Evolutionary conservation across 2,888 invertebrate species (phyloP).

Genomic region (Sphaerolaimus hirsutus): DNA sequence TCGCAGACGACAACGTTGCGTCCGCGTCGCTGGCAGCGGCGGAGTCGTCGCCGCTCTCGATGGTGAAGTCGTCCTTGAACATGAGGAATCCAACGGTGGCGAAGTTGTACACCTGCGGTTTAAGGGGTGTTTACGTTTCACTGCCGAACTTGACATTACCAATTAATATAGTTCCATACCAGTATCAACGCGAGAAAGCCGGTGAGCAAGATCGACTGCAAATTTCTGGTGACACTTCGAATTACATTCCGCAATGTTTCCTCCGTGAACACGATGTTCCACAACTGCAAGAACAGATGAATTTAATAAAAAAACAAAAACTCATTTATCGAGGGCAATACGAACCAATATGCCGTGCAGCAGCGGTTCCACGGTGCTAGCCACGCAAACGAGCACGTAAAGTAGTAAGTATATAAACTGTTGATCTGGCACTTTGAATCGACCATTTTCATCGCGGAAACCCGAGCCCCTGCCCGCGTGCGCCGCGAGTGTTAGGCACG

Average conservation of each 20-base stretch:
- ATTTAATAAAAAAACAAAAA: too few relatives aligned
- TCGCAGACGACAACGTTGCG: neutral
- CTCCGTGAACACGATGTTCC: slow-evolving; percentile 93
- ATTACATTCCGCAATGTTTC: slow-evolving; percentile 96
- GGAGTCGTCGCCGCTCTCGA: neutral
- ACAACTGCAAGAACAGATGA: slow-evolving; percentile 39
- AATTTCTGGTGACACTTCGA: slow-evolving; percentile 89
- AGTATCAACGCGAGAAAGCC: slow-evolving; percentile 34
- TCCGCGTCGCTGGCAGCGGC: neutral
- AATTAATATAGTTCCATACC: too few relatives aligned
- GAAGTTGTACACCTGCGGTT: slow-evolving; percentile 92
- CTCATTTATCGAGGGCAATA: too few relatives aligned
- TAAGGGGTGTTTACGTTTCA: too few relatives aligned
- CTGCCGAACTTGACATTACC: too few relatives aligned
- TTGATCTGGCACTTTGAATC: neutral
- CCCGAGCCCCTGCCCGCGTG: neutral
- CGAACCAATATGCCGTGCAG: too few relatives aligned
- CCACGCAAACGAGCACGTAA: too few relatives aligned
- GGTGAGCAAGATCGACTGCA: slow-evolving; percentile 86
- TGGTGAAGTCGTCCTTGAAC: slow-evolving; percentile 35
- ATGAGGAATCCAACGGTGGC: slow-evolving; percentile 95
- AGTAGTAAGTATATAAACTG: too few relatives aligned
- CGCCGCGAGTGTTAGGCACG: neutral
- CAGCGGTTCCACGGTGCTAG: too few relatives aligned
- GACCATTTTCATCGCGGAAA: neutral